Evolutionary conservation across 2,113 vertebrate species (phyloP).

Genomic region (Herpailurus yagouaroundi): DNA sequence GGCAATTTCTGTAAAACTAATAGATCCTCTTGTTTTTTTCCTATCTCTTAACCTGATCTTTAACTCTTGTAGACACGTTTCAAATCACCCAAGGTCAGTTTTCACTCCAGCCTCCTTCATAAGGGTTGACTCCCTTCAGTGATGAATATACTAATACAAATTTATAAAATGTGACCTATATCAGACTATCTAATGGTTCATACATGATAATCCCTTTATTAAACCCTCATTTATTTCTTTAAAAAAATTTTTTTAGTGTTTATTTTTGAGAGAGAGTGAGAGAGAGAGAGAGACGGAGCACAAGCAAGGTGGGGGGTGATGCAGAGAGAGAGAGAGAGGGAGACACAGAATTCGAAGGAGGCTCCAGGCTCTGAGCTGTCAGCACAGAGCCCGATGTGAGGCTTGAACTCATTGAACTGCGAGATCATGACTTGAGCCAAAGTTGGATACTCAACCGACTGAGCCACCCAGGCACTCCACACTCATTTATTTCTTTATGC

Average conservation of each 20-base stretch:
- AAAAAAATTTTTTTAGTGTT: too few relatives aligned
- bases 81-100: not conserved
- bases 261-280: too few relatives aligned
- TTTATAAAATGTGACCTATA: not conserved
- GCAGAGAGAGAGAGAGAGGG: too few relatives aligned
- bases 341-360: too few relatives aligned
- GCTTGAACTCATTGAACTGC: too few relatives aligned
- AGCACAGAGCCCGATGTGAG: too few relatives aligned
- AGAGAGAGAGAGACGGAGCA: too few relatives aligned
- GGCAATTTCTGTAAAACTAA: slow-evolving; percentile 26
- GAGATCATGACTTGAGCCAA: too few relatives aligned
- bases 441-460: too few relatives aligned
- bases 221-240: slow-evolving; percentile 15
- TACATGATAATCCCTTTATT: not conserved
- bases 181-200: not conserved
- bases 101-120: not conserved
- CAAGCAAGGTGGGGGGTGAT: too few relatives aligned
- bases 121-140: not conserved
- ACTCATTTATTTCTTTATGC: not conserved
- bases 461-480: too few relatives aligned
- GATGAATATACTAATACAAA: not conserved
- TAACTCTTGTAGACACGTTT: not conserved
- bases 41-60: not conserved
- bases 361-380: too few relatives aligned
- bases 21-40: not conserved